Conservation (phyloP, 2,113 vertebrate species). For the Diadophis punctatus region DNA sequence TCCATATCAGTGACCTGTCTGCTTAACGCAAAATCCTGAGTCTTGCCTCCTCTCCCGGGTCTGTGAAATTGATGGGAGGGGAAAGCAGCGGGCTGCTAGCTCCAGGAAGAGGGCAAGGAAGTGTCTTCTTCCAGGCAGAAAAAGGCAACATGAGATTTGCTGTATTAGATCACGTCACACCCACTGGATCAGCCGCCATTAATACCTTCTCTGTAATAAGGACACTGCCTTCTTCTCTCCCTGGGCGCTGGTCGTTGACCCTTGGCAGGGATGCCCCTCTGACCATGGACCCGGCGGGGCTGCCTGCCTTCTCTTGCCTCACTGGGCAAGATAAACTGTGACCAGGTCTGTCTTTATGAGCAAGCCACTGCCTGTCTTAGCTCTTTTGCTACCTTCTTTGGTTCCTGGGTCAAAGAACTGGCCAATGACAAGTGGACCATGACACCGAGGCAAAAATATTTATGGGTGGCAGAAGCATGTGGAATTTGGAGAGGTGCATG, state of each 20-base stretch:
- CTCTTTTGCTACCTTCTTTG: too few species aligned
- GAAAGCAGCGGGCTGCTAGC: fast-evolving
- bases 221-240: neutral
- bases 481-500: neutral
- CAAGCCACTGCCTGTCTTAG: too few species aligned
- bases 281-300: too few species aligned
- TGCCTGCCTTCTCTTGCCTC: too few species aligned
- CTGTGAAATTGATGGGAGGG: neutral
- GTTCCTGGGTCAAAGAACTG: too few species aligned
- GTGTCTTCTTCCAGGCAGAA: fast-evolving
- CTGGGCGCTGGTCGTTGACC: too few species aligned
- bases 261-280: too few species aligned
- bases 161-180: neutral
- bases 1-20: neutral
- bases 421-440: neutral
- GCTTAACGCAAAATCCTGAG: neutral
- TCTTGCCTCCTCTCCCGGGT: neutral
- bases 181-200: neutral
- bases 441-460: neutral
- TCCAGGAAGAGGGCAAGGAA: fast-evolving
- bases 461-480: neutral
- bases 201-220: neutral
- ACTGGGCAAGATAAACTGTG: too few species aligned
- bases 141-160: neutral
- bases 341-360: too few species aligned